These are phyloP conservation scores for Montifringilla adamsi DNA, from an alignment of 2,113 vertebrate species.

Conservation along the genomic window DNA sequence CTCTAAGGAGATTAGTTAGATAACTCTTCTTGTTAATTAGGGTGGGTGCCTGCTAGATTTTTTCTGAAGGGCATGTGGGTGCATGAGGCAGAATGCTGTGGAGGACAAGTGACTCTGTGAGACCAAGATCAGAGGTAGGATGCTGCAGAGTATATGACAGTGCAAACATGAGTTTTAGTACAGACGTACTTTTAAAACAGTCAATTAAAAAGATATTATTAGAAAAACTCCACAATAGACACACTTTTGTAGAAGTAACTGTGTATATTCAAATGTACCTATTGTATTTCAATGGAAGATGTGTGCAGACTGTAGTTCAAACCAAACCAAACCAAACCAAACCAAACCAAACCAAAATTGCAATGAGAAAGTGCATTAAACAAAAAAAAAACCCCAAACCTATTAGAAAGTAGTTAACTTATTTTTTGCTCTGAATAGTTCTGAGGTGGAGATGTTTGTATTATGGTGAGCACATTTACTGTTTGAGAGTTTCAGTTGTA, in stretches of 20 bases:
- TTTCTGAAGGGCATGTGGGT: not conserved
- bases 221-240: not conserved
- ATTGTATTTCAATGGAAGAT: not conserved
- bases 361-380: not conserved
- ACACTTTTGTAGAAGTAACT: not conserved
- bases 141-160: fast-evolving
- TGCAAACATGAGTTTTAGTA: not conserved
- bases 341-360: not conserved
- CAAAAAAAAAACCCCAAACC: not conserved
- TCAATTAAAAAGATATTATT: not conserved
- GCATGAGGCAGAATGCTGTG: not conserved
- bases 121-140: not conserved
- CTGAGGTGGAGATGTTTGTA: not conserved
- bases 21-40: slow-evolving; percentile 31
- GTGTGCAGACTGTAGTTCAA: not conserved
- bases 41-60: not conserved
- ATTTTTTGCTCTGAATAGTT: not conserved
- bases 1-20: slow-evolving; percentile 43
- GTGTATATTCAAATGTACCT: not conserved
- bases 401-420: not conserved
- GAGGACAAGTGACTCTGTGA: not conserved
- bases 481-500: not conserved
- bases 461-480: not conserved
- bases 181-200: not conserved
- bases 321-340: not conserved